These are phyloP conservation scores for Crioceris asparagi DNA, from an alignment of 2,888 invertebrate genomes.

Conservation along the genomic window DNA sequence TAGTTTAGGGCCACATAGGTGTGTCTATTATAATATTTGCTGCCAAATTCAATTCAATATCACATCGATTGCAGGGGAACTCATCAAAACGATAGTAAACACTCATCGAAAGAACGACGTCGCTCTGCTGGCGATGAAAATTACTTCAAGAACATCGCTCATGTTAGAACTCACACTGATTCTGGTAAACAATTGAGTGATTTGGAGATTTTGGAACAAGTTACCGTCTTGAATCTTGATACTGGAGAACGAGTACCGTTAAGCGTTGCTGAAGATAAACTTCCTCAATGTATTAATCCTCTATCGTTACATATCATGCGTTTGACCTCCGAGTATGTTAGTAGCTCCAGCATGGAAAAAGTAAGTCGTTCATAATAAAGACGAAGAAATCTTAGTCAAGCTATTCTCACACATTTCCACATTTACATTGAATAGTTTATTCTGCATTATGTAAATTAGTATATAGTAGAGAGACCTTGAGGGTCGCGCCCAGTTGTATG, in stretches of 20 bases:
- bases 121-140: slow-evolving; percentile 77
- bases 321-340: slow-evolving; percentile 82
- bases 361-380: slow-evolving; percentile 67
- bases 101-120: slow-evolving; percentile 49
- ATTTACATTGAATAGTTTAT: too few species aligned
- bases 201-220: slow-evolving; percentile 84
- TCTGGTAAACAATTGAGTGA: slow-evolving; percentile 82
- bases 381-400: slow-evolving; percentile 65
- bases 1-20: slow-evolving; percentile 36
- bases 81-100: slow-evolving; percentile 23
- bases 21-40: slow-evolving; percentile 5
- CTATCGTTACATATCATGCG: slow-evolving; percentile 90
- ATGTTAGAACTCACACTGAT: slow-evolving; percentile 71
- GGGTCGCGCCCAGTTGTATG: too few species aligned
- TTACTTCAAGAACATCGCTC: slow-evolving; percentile 56
- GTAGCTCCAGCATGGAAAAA: slow-evolving; percentile 48
- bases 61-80: slow-evolving; percentile 25
- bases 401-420: too few species aligned
- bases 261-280: slow-evolving; percentile 87
- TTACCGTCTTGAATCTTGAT: slow-evolving; percentile 66
- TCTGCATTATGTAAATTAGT: too few species aligned
- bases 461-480: too few species aligned
- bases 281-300: slow-evolving; percentile 87
- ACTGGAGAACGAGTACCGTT: slow-evolving; percentile 89
- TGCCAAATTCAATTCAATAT: not conserved